phyloP scores from a whole-genome alignment of 2,113 vertebrate genomes.

The Helogale parvula region DNA sequence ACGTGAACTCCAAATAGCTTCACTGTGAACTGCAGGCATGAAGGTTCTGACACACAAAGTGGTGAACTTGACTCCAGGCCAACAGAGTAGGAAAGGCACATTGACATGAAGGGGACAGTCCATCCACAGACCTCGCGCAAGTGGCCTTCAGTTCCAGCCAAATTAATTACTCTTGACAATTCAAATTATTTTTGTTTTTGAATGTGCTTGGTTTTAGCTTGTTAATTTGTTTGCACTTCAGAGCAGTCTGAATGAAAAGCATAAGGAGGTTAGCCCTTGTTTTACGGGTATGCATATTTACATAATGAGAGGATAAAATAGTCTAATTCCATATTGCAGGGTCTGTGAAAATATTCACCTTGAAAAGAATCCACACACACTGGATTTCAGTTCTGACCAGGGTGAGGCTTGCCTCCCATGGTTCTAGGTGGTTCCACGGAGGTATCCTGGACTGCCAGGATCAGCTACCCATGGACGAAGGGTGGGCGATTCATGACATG shows the following conservation, averaged over 20 bases:
- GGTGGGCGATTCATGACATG: no score
- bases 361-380: background rate
- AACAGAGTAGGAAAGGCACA: background rate
- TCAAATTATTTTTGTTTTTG: constrained; percentile 3
- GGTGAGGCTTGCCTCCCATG: rapidly evolving
- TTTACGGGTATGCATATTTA: background rate
- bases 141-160: background rate
- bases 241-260: background rate
- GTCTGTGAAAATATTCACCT: background rate
- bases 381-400: background rate
- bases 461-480: no score
- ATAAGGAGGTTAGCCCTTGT: background rate
- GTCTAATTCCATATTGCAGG: background rate
- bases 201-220: constrained; percentile 1
- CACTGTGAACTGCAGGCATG: background rate
- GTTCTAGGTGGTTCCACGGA: background rate
- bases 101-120: background rate
- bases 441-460: rapidly evolving
- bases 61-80: background rate
- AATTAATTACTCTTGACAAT: background rate
- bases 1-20: background rate
- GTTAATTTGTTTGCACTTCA: background rate
- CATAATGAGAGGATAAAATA: background rate
- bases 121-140: rapidly evolving
- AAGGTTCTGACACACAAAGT: background rate